A percentile compares a stretch with the other conserved stretches of the same genome.
Conservation (phyloP, 2,888 invertebrate species). For the Aphidius colemani region DNA sequence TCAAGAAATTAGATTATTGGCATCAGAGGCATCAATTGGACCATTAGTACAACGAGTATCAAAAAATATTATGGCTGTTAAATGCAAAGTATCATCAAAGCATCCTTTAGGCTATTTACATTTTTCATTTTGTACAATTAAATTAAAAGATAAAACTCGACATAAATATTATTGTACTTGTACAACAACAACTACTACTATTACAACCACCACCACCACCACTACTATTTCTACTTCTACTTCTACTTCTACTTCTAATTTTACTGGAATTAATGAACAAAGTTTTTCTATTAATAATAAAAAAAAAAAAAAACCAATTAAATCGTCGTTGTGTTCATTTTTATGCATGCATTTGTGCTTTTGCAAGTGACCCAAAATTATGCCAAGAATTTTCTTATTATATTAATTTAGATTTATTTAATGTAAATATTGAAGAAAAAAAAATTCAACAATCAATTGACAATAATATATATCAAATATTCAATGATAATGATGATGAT, state of each 20-base stretch:
- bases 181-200: no score
- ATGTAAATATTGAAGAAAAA: conserved; percentile 40
- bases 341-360: conserved; percentile 73
- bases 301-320: conserved; percentile 22
- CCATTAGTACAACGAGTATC: conserved; percentile 74
- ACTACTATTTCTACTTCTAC: no score
- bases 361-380: conserved; percentile 69
- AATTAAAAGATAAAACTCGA: conserved; percentile 61
- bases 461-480: conserved; percentile 40
- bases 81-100: conserved; percentile 69
- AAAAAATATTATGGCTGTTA: conserved; percentile 73
- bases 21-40: conserved; percentile 64
- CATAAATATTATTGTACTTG: conserved; percentile 67
- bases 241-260: no score
- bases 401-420: conserved; percentile 62
- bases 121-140: conserved; percentile 66
- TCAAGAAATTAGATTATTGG: conserved; percentile 66
- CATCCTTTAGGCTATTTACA: conserved; percentile 75
- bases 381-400: conserved; percentile 68
- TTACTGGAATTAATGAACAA: no score
- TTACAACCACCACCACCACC: no score
- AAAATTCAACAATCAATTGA: conserved; percentile 16
- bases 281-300: conserved; percentile 34
- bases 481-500: conserved; percentile 38
- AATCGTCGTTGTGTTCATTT: conserved; percentile 69